Conservation (phyloP, 92 coral and sea anemone genomes). For the Palythoa grandis region DNA sequence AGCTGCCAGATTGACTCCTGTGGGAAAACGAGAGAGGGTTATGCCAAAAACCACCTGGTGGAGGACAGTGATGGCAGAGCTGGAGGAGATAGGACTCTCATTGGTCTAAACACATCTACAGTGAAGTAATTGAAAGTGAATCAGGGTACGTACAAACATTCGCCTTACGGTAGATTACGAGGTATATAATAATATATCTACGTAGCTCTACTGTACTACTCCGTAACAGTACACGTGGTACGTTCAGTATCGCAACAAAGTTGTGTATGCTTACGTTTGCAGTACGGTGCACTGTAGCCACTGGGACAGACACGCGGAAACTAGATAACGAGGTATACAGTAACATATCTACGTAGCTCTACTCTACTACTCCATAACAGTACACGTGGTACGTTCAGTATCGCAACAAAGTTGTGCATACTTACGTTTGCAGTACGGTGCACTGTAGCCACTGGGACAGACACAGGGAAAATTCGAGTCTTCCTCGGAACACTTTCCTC, state of each 20-base stretch:
- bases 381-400: neutral
- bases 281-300: constrained; percentile 79
- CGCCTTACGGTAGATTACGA: neutral
- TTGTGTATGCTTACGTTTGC: neutral
- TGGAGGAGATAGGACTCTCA: no score
- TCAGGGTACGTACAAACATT: neutral
- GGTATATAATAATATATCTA: no score
- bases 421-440: constrained; percentile 54
- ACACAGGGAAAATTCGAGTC: constrained; percentile 67
- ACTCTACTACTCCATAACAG: no score
- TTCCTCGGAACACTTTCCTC: constrained; percentile 69
- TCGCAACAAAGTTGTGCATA: neutral
- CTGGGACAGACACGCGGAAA: no score
- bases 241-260: neutral
- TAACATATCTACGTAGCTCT: no score
- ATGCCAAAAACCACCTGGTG: no score
- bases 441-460: constrained; percentile 80
- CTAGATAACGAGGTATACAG: neutral
- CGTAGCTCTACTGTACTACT: no score
- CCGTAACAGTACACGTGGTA: no score
- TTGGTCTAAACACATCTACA: neutral
- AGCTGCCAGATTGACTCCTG: no score
- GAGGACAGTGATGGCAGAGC: no score
- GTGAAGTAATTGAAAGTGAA: neutral
- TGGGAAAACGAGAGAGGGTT: no score